phyloP scores from a whole-genome alignment of 2,888 invertebrate species.

The Drosophila testacea region DNA sequence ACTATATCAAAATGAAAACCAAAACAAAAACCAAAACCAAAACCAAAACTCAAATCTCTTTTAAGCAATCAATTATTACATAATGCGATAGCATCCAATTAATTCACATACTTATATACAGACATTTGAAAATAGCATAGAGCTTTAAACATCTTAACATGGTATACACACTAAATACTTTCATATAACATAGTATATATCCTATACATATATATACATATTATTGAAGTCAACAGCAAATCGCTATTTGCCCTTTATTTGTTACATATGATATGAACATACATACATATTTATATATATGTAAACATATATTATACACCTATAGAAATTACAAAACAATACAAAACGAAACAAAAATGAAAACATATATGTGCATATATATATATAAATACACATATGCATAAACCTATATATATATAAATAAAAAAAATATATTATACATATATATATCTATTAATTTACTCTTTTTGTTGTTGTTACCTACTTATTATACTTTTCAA shows the following conservation, averaged over 20 bases:
- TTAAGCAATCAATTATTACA: conserved; percentile 24
- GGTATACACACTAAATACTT: conserved; percentile 44
- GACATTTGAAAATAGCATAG: conserved; percentile 40
- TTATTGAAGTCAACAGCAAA: conserved; percentile 25
- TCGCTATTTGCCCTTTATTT: conserved; percentile 52
- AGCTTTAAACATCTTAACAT: conserved; percentile 59
- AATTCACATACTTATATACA: conserved; percentile 22
- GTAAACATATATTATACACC: conserved; percentile 21
- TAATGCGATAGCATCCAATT: conserved; percentile 48
- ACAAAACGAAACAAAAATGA: no score
- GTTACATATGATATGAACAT: conserved; percentile 16
- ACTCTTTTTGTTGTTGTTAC: conserved; percentile 17
- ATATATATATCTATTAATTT: conserved; percentile 2
- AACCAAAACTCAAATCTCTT: conserved; percentile 25
- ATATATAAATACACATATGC: background rate
- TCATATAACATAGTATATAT: no score
- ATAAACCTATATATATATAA: conserved; percentile 20
- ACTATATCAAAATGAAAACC: conserved; percentile 8
- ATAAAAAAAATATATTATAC: conserved; percentile 32
- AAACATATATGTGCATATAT: no score
- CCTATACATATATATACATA: conserved; percentile 14
- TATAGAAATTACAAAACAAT: no score
- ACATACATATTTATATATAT: conserved; percentile 32
- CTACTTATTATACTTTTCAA: conserved; percentile 59
- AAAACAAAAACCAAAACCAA: conserved; percentile 17